Evolutionary conservation across 2,113 vertebrate genomes (phyloP).

Genomic region (Microcebus lehilahytsara): DNA sequence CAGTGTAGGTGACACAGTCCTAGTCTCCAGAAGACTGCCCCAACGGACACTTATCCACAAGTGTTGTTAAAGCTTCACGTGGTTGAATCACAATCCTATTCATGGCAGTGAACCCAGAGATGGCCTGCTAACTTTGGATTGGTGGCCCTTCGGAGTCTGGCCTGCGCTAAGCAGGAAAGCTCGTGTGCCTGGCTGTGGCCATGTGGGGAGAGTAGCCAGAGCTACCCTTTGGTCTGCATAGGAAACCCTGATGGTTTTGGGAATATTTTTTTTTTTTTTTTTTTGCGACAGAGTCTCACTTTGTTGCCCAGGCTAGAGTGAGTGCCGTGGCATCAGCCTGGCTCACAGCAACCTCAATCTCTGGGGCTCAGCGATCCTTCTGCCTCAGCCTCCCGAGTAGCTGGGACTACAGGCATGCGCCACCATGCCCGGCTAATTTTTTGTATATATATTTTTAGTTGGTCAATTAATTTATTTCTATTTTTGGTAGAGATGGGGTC

Average conservation of each 20-base stretch:
- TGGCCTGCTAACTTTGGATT: not conserved
- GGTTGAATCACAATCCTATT: not conserved
- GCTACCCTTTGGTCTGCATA: not conserved
- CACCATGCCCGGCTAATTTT: too few relatives aligned
- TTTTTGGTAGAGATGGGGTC: too few relatives aligned
- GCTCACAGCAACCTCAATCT: too few relatives aligned
- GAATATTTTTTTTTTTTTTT: not conserved
- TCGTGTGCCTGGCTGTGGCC: not conserved
- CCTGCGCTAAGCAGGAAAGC: not conserved
- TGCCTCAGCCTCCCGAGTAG: too few relatives aligned
- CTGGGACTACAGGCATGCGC: too few relatives aligned
- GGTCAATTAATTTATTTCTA: too few relatives aligned
- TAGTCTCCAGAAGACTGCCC: not conserved
- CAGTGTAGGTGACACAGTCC: not conserved
- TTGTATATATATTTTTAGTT: too few relatives aligned
- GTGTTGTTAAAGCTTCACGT: accelerated
- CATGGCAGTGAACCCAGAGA: not conserved
- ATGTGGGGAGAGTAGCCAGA: not conserved
- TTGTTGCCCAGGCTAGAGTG: too few relatives aligned
- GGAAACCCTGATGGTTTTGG: not conserved
- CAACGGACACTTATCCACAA: not conserved
- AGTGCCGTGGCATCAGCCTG: too few relatives aligned
- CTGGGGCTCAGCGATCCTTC: too few relatives aligned
- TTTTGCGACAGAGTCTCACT: too few relatives aligned
- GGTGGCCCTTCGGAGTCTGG: not conserved